Conservation (phyloP, 2,113 vertebrate genomes). For the Cervus canadensis region DNA sequence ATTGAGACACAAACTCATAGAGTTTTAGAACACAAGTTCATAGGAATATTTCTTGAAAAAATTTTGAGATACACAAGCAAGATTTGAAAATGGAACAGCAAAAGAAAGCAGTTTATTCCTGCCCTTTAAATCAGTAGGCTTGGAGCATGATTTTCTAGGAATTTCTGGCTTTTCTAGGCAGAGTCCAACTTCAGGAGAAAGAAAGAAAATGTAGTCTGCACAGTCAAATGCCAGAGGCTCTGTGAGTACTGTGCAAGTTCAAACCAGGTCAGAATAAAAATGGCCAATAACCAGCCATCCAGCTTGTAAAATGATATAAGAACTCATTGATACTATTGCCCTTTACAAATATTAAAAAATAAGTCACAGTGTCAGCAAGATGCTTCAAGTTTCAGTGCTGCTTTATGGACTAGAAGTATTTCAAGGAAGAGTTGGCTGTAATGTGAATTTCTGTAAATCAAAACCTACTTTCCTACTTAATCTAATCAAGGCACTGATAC, state of each 20-base stretch:
- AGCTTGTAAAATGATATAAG: not conserved
- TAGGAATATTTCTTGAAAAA: not conserved
- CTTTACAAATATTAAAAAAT: constrained; percentile 49
- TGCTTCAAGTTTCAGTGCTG: not conserved
- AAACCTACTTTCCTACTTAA: not conserved
- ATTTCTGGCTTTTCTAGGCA: not conserved
- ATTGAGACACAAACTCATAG: not conserved
- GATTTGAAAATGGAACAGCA: not conserved
- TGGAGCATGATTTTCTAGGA: not conserved
- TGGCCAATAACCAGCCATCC: not conserved
- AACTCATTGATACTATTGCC: not conserved
- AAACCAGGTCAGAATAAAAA: constrained; percentile 26
- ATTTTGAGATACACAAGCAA: not conserved
- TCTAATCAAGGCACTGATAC: not conserved
- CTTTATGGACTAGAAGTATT: not conserved
- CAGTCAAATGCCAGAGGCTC: not conserved
- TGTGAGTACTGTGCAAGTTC: not conserved
- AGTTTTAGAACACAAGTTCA: not conserved
- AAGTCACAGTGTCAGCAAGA: constrained; percentile 18
- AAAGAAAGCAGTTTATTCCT: not conserved
- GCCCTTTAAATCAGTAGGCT: not conserved
- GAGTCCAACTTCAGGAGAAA: not conserved
- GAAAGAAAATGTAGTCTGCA: constrained; percentile 33
- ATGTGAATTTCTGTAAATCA: not conserved
- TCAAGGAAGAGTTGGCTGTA: not conserved